phyloP scores from a whole-genome alignment of 2,113 vertebrate species.

The Stercorarius parasiticus region DNA sequence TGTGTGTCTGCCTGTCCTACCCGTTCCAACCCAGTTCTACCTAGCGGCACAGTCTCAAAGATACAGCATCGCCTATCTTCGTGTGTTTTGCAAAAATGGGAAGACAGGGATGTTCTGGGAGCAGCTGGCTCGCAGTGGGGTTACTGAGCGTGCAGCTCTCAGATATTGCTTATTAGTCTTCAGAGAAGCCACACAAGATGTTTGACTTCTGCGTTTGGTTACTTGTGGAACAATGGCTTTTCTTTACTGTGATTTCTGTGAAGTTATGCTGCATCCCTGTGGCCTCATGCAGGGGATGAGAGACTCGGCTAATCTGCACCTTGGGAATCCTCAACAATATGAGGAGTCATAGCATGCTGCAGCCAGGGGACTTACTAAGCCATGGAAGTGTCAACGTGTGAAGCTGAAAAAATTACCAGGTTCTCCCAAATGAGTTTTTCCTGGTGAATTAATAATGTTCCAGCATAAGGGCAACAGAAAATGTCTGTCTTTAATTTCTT shows the following conservation, averaged over 20 bases:
- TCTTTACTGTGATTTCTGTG: background rate
- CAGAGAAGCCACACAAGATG: background rate
- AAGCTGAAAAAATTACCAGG: slow-evolving; percentile 16
- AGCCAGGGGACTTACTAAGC: slow-evolving; percentile 4
- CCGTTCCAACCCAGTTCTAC: background rate
- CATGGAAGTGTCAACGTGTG: background rate
- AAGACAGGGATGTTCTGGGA: background rate
- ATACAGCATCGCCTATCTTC: too few relatives aligned
- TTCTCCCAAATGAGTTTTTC: slow-evolving; percentile 2
- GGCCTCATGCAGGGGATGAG: background rate
- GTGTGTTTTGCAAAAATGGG: accelerated
- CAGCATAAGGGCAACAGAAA: background rate
- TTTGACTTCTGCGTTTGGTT: background rate
- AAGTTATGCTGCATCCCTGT: background rate
- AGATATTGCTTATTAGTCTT: background rate
- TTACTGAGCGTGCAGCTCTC: background rate
- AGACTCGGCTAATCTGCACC: background rate
- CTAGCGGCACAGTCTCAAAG: background rate
- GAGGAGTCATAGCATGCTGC: background rate
- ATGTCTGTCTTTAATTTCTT: background rate
- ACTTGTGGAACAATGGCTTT: background rate
- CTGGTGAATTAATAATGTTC: slow-evolving; percentile 13
- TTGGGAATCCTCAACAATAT: background rate
- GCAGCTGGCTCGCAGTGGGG: too few relatives aligned
- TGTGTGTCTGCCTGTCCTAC: background rate